phyloP scores from a whole-genome alignment of 64 coral and sea anemone species.

The Actinia tenebrosa region DNA sequence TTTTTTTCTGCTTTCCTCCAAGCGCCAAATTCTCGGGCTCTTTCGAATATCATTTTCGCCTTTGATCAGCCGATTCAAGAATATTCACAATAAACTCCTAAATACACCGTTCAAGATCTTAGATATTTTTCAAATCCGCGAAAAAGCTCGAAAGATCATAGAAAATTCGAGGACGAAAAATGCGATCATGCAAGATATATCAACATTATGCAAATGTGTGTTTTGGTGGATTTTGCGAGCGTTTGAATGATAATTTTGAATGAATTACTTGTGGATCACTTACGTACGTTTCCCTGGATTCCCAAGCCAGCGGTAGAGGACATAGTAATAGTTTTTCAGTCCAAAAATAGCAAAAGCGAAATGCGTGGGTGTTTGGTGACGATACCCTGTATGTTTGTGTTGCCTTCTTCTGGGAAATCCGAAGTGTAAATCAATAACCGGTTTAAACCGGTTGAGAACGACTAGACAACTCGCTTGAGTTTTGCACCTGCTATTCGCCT shows the following conservation, averaged over 20 bases:
- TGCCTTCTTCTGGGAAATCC: slow-evolving; percentile 18
- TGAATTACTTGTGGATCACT: not conserved
- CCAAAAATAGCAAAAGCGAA: slow-evolving; percentile 12
- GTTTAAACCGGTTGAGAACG: slow-evolving; percentile 3
- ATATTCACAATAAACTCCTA: not conserved
- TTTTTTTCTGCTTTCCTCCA: not conserved
- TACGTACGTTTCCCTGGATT: slow-evolving; percentile 3
- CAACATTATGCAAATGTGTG: slow-evolving; percentile 11
- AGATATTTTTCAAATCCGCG: not conserved
- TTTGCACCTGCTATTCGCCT: not conserved
- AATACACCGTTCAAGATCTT: not conserved
- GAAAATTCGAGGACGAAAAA: slow-evolving; percentile 11
- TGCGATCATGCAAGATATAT: slow-evolving; percentile 16
- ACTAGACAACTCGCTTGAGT: slow-evolving; percentile 7
- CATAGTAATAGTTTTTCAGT: slow-evolving; percentile 9
- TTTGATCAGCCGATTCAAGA: not conserved
- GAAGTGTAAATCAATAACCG: slow-evolving; percentile 8
- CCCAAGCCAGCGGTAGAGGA: slow-evolving; percentile 6
- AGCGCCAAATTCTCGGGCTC: not conserved
- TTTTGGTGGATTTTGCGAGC: not conserved
- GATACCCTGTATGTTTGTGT: slow-evolving; percentile 12
- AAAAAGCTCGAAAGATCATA: slow-evolving; percentile 12
- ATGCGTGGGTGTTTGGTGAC: slow-evolving; percentile 18
- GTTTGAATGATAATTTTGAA: slow-evolving; percentile 9
- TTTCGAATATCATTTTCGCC: not conserved